Base-by-base conservation (phyloP, 2,888 invertebrate genomes). In the Belgica antarctica region DNA sequence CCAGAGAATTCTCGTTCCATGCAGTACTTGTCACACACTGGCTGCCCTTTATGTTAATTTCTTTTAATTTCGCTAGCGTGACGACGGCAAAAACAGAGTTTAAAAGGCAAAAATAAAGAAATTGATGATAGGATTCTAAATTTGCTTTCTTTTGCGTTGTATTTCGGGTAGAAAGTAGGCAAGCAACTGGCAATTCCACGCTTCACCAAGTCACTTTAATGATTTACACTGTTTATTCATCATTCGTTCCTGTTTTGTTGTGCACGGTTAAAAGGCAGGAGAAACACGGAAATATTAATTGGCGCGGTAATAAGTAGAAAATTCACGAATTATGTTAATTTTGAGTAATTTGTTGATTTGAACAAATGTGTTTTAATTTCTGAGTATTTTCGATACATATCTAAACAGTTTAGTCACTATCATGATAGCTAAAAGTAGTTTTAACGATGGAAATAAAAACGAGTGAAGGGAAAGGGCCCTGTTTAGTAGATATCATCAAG, bases 1-100 rank as follows among this genome's bases (percentile, higher is more conserved):
- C 22, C 22, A 46, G 10, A 46, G 3, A 22, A 22, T 52, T 27
- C 36, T 41, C 61, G 70, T 70, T 70, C 70, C 52, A 68, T 34
- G 52, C 47, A 24, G 70, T 61, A 46, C 70, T 70, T 61, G 70
- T 70, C 70, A 70, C 70, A 59, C 70, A 70, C 61, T 61, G 22
- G 19, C 25, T 31, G 70, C 61, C 36, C 59, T 61, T 59, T 70
- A 70, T 61, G 70, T 68, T 68, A 68, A 61, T 61, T 70, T 70
- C 61, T 70, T 66, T 70, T 70, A 70, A 70, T 70, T 70, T 70
- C 70, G 25, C 36, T 70, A 70, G 59, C 70, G 70, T 70, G 70
- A 59, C 70, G 70, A 24, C 61, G 24, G 28, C 25, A 19, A 61
- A 61, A 61, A 57, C 24, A 61, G 8, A 15, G n/a, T 61, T 25